Evolutionary conservation across 2,797 vertebrate genomes (phyloP).

Genomic region (Champsocephalus esox): DNA sequence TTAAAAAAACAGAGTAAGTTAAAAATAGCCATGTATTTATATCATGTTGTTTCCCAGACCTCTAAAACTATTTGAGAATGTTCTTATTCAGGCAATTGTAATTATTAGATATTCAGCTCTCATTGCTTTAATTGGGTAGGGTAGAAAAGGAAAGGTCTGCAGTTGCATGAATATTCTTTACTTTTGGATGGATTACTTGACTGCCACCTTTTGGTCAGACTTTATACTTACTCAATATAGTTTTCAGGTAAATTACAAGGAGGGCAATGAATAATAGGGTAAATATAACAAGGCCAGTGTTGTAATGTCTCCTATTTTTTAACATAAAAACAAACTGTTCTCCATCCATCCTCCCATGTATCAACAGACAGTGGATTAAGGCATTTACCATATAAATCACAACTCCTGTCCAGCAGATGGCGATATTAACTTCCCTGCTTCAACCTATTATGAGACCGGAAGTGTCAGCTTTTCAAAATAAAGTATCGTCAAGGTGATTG

Average conservation of each 20-base stretch:
- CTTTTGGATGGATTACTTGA: not conserved
- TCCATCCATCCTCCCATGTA: not conserved
- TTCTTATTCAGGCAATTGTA: not conserved
- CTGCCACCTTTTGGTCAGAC: conserved; percentile 56
- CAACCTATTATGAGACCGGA: not conserved
- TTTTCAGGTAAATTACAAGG: not conserved
- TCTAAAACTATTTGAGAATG: not conserved
- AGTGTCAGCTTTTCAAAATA: conserved; percentile 12
- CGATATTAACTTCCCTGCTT: not conserved
- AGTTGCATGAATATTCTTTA: not conserved
- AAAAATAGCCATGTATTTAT: not conserved
- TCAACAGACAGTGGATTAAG: not conserved
- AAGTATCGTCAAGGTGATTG: not conserved
- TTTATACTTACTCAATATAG: not conserved
- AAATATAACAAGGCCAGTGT: not conserved
- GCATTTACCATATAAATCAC: not conserved
- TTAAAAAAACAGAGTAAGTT: too few relatives aligned
- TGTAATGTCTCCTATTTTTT: not conserved
- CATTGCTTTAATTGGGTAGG: not conserved
- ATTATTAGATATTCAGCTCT: not conserved
- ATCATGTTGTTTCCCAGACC: not conserved
- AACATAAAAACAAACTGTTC: not conserved
- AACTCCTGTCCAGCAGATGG: conserved; percentile 37
- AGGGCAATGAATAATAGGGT: not conserved
- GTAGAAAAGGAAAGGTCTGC: not conserved